These are phyloP conservation scores for Sapajus apella DNA, from an alignment of 2,113 vertebrate species.

Conservation along the genomic window DNA sequence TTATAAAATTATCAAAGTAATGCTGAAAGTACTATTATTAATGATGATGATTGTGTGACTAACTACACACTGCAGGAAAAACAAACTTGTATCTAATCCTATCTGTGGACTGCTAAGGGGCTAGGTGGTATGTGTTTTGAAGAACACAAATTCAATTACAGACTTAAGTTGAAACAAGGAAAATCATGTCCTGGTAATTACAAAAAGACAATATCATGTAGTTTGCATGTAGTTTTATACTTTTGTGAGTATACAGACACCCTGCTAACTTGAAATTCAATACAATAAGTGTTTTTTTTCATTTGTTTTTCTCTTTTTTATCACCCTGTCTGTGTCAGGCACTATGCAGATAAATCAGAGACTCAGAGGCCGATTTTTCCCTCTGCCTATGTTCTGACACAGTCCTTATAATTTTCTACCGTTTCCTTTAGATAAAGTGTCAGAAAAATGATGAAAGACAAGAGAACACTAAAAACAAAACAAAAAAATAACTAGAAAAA, in stretches of 20 bases:
- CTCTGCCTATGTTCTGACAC: not conserved
- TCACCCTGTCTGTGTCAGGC: not conserved
- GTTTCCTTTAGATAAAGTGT: not conserved
- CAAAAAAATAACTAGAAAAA: not conserved
- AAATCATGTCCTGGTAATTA: not conserved
- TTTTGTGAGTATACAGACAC: not conserved
- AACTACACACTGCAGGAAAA: not conserved
- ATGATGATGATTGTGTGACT: not conserved
- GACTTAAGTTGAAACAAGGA: not conserved
- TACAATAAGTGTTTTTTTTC: not conserved
- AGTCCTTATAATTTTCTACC: not conserved
- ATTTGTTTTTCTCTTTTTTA: not conserved
- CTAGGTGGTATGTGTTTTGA: not conserved
- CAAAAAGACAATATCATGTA: not conserved
- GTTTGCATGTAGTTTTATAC: not conserved
- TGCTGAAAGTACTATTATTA: not conserved
- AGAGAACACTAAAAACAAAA: not conserved
- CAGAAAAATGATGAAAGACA: not conserved
- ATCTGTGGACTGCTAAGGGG: not conserved
- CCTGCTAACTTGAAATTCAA: not conserved
- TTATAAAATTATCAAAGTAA: not conserved
- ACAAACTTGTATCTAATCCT: not conserved
- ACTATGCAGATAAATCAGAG: not conserved
- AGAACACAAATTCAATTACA: not conserved
- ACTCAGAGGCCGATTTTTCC: too few relatives aligned